phyloP scores from a whole-genome alignment of 2,888 invertebrate species.

The Dendrolimus pini region DNA sequence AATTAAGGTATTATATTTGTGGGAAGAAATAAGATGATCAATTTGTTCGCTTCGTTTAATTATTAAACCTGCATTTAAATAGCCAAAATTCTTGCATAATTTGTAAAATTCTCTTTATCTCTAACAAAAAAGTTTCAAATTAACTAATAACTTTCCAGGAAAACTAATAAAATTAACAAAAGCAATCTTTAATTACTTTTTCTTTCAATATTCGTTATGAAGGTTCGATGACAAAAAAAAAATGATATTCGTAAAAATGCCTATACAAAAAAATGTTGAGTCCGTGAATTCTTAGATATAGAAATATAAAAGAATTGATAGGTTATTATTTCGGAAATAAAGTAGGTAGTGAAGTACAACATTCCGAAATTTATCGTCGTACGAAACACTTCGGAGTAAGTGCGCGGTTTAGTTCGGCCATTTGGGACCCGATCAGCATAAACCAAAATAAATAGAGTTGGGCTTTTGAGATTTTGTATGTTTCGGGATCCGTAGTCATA shows the following conservation, averaged over 20 bases:
- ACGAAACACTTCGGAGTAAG: neutral
- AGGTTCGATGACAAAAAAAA: neutral
- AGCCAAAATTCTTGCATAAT: no score
- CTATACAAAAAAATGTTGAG: conserved; percentile 3
- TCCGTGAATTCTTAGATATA: neutral
- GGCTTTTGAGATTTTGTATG: neutral
- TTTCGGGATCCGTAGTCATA: neutral
- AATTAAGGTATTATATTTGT: no score
- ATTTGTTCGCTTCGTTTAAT: no score
- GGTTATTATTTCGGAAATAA: neutral
- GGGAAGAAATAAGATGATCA: no score
- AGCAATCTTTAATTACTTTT: neutral
- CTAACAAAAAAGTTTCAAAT: neutral
- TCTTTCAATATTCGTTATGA: neutral
- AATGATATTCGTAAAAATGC: neutral
- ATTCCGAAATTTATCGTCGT: neutral
- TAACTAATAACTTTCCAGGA: neutral
- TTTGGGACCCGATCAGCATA: conserved; percentile 11
- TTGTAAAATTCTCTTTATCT: no score
- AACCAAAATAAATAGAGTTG: conserved; percentile 12
- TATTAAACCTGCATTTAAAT: no score
- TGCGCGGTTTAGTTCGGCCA: neutral
- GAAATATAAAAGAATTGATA: neutral
- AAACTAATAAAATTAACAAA: neutral
- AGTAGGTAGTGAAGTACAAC: neutral